Evolutionary conservation across 2,797 vertebrate genomes (phyloP).

Genomic region (Thamnophis elegans): DNA sequence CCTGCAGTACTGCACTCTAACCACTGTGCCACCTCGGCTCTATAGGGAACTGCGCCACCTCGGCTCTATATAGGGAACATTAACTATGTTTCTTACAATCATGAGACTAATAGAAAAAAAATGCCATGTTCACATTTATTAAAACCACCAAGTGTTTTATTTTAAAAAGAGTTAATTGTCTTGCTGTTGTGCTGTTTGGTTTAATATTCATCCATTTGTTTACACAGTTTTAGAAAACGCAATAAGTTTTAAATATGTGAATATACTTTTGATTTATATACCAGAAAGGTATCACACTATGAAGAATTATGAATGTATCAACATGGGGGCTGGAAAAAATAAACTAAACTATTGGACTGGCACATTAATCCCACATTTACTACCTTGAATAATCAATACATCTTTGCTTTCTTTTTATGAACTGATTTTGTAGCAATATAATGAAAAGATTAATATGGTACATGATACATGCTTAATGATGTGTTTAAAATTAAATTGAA

Average conservation of each 20-base stretch:
- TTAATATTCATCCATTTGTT: background rate
- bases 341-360: background rate
- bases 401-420: background rate
- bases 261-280: background rate
- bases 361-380: background rate
- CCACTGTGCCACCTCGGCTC: no score
- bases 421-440: background rate
- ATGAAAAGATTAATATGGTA: background rate
- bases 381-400: background rate
- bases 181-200: background rate
- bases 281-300: background rate
- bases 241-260: background rate
- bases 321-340: background rate
- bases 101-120: background rate
- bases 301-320: background rate
- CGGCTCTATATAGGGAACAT: background rate
- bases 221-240: background rate
- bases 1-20: no score
- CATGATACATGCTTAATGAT: background rate
- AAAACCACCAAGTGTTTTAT: background rate
- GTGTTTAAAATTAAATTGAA: background rate
- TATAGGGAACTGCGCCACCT: no score
- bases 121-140: background rate
- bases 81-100: background rate
- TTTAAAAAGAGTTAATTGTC: background rate